Base-by-base conservation (phyloP, 2,888 invertebrate genomes). In the Hedya salicella region DNA sequence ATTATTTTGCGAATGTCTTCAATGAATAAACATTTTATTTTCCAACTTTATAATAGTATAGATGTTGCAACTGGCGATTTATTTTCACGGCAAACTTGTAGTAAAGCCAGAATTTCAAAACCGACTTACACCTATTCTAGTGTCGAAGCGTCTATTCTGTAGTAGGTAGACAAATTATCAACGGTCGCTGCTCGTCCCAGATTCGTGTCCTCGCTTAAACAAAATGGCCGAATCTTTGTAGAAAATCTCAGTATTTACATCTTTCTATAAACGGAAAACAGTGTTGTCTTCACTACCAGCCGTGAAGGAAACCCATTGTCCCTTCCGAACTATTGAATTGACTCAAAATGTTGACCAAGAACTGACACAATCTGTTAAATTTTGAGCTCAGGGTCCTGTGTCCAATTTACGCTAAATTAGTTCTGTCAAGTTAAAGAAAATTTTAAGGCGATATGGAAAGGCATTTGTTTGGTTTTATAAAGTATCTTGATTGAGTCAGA, bases 291-390 rank as follows among this genome's bases (percentile, higher is more conserved):
- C 19, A 48, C 40, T 48, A 9, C 2, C 14, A 30, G 17, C 44
- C 59, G 59, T 65, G 64, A 52, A 64, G 52, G 42, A 46, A 46
- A 46, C 19, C 46, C 19, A 48, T 59, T 59, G 56, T 56, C 25
- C 48, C 21, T 44, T 56, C 25, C 13, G 17, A 56, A 3, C 42
- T n/a, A 32, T 17, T 25, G 42, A 25, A 40, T 30, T 13, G 44
- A 30, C 30, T 44, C 42, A 30, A 56, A 56, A 30, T 56, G 44
- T 56, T 73, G 74, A 66, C 66, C 67, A 70, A 70, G 64, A 53
- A 17, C 30, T 53, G 16, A 52, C 14, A 67, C 68, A 68, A 44
- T 64, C 30, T 16, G 25, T 56, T 21, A 40, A 25, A 56, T 56
- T 44, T 36, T 30, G 39, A 44, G 56, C 42, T 56, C 56, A 56